These are phyloP conservation scores for Mayetiola destructor DNA, from an alignment of 2,888 invertebrate species.

Conservation along the genomic window DNA sequence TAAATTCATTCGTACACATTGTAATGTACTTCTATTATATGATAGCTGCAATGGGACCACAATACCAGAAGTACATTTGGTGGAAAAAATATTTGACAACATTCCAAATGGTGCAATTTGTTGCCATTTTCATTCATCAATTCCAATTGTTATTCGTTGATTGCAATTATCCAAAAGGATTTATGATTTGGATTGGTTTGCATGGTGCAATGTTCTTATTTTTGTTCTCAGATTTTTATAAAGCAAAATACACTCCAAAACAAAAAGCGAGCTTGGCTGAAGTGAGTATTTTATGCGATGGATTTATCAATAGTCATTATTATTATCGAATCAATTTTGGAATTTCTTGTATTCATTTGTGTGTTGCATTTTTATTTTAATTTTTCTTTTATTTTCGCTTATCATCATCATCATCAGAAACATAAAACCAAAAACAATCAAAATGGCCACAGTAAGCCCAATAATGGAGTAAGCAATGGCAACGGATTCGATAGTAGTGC, in stretches of 20 bases:
- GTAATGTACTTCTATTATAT: conserved; percentile 97
- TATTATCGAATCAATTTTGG: not conserved
- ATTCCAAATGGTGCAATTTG: conserved; percentile 94
- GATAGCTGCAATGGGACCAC: conserved; percentile 85
- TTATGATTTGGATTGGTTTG: conserved; percentile 87
- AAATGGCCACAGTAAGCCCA: not conserved
- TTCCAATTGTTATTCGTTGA: conserved; percentile 80
- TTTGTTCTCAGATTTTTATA: conserved; percentile 91
- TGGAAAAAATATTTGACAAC: conserved; percentile 94
- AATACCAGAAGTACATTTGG: conserved; percentile 88
- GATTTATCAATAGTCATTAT: not conserved
- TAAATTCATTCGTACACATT: conserved; percentile 91
- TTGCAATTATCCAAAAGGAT: conserved; percentile 80
- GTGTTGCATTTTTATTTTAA: not conserved
- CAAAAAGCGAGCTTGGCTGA: not conserved
- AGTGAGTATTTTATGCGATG: not conserved
- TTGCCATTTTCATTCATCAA: conserved; percentile 80
- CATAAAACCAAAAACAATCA: not conserved
- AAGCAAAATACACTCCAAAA: conserved; percentile 48
- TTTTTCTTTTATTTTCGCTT: not conserved
- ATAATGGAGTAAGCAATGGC: not conserved
- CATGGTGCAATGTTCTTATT: conserved; percentile 89
- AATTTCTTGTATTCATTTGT: not conserved
- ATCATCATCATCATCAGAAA: conserved; percentile 1
- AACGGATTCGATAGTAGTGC: not conserved